phyloP scores from a whole-genome alignment of 2,113 vertebrate genomes.

The Gymnocephalus cernua region DNA sequence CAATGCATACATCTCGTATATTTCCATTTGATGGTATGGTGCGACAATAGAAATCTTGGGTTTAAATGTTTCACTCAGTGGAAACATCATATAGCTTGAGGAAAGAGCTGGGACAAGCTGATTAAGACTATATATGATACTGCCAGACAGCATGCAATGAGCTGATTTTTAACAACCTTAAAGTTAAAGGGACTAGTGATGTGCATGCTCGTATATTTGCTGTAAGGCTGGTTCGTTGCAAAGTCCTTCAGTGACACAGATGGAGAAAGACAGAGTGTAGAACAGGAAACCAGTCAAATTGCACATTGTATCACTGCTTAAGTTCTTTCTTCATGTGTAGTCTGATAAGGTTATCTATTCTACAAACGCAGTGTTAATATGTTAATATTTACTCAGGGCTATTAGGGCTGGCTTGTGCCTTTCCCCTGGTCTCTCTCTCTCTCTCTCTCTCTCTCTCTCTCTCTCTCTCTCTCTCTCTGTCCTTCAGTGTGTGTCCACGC shows the following conservation, averaged over 20 bases:
- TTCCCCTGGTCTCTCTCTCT: not conserved
- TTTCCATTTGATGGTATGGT: not conserved
- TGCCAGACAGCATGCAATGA: not conserved
- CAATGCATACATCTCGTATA: not conserved
- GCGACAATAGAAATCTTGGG: not conserved
- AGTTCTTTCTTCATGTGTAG: slow-evolving; percentile 18
- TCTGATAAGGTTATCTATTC: slow-evolving; percentile 58
- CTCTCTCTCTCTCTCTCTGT: slow-evolving; percentile 7
- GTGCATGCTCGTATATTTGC: not conserved
- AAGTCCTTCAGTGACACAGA: slow-evolving; percentile 46
- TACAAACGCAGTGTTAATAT: slow-evolving; percentile 43
- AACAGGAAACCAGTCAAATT: not conserved
- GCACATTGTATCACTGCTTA: not conserved
- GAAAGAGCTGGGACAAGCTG: not conserved
- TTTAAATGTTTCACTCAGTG: not conserved
- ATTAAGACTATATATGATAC: not conserved
- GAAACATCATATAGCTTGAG: not conserved
- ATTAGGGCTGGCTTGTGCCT: slow-evolving; percentile 39
- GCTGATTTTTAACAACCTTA: not conserved
- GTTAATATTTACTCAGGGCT: slow-evolving; percentile 75
- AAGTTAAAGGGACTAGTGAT: too few relatives aligned
- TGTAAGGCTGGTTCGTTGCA: slow-evolving; percentile 19
- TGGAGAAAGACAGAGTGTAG: not conserved
- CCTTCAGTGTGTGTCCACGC: slow-evolving; percentile 20
- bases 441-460: slow-evolving; percentile 8